A percentile compares a stretch with the other conserved stretches of the same genome.
Conservation (phyloP, 2,797 vertebrate genomes). For the Chrysolophus pictus region DNA sequence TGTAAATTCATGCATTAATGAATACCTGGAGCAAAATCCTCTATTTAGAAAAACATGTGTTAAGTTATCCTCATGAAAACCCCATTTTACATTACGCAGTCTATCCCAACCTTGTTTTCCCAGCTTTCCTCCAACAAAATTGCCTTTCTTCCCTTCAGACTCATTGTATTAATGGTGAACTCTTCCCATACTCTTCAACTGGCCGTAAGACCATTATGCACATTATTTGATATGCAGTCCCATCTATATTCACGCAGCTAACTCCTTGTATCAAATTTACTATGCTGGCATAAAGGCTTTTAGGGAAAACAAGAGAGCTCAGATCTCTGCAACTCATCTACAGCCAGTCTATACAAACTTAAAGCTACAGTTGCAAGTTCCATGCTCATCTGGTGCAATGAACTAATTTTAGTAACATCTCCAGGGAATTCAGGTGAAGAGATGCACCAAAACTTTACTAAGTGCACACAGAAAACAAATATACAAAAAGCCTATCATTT, state of each 20-base stretch:
- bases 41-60: not conserved
- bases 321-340: not conserved
- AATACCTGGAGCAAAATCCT: not conserved
- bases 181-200: not conserved
- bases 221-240: rapidly evolving
- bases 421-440: not conserved
- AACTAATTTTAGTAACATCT: not conserved
- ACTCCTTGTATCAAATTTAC: not conserved
- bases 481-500: not conserved
- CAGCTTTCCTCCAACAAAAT: not conserved
- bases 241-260: rapidly evolving
- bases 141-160: not conserved
- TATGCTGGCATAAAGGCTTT: not conserved
- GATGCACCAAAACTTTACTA: not conserved
- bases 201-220: not conserved
- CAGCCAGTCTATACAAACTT: not conserved
- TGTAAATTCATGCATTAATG: not conserved
- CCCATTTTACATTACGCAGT: not conserved
- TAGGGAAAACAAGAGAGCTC: not conserved
- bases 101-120: not conserved
- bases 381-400: not conserved
- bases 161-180: not conserved
- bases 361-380: not conserved
- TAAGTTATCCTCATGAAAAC: not conserved
- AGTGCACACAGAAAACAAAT: not conserved